Base-by-base conservation (phyloP, 2,797 vertebrate species). In the Trichosurus vulpecula region DNA sequence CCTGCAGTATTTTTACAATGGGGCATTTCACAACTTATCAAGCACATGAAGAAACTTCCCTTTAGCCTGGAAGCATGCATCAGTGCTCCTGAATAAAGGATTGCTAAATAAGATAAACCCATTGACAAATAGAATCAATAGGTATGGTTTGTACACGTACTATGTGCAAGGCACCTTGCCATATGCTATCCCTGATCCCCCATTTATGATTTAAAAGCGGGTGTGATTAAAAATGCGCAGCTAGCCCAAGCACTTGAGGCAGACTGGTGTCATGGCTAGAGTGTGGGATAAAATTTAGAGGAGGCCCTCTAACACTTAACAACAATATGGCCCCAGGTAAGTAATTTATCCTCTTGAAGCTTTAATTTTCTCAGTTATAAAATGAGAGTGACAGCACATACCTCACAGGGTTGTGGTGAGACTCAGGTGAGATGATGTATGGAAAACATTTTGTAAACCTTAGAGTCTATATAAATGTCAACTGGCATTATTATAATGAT, bases 51-150 rank as follows among this genome's bases (percentile, higher is more conserved):
- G 74, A 87, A 91, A 16, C 93, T 93, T 90, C 90, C 52, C 57
- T 91, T 91, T 95, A 61, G 55, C 56, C 14, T 74, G 92, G 93
- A 97, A 66, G 29, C 16, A 94, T 95, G 93, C 11, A 11, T 54
- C 1, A 52, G 47, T 92, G 53, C 94, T 74, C 57, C 90, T 56
- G 31, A 95, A 4, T 93, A 91, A 53, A 51, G 55, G 19, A 96
- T 92, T 61, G 22, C 25, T 25, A 90, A 90, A 90, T 57, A 12
- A 11, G 87, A 30, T 3, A 47, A 91, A 41, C 25, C 51, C 31
- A 92, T 87, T 90, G 81, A 87, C 53, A 91, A 74, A 89, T 54
- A 30, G 90, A 94, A 95, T 57, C 29, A 91, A 52, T 56, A 25
- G 9, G 27, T 22, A 11, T 90, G 4, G 52, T 11, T 52, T 56